Percentiles rank a stretch among this genome's conserved stretches.
Conservation (phyloP, 2,797 vertebrate species). For the Mus minutoides region DNA sequence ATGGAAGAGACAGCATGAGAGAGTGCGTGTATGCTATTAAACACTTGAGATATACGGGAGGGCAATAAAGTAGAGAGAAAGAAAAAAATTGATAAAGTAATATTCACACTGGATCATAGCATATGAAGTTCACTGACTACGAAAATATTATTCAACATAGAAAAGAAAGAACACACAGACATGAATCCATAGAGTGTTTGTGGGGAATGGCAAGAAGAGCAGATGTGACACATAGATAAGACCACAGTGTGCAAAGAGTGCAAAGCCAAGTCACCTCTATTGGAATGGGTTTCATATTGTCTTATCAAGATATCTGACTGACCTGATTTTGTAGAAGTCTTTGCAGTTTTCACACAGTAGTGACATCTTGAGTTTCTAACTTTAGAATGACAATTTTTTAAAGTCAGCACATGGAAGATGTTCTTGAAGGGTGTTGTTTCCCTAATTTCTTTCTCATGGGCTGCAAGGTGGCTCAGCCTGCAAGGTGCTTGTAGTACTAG, state of each 20-base stretch:
- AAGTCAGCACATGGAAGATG: constrained; percentile 1
- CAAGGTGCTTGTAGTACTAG: background rate
- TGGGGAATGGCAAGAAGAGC: background rate
- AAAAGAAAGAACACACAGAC: background rate
- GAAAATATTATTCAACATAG: background rate
- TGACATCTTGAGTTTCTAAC: background rate
- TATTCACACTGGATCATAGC: background rate
- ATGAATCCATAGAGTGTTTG: background rate
- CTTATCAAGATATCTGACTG: background rate
- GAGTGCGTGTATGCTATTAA: background rate
- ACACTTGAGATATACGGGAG: background rate
- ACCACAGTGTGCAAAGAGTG: background rate
- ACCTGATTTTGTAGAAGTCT: background rate
- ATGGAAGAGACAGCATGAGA: background rate
- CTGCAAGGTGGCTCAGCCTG: background rate
- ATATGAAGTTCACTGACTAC: background rate
- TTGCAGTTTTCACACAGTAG: background rate
- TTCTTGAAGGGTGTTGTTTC: no score
- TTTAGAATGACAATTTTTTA: background rate
- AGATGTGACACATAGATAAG: background rate
- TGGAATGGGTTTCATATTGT: background rate
- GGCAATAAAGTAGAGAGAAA: background rate
- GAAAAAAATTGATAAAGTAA: background rate
- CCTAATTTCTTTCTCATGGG: no score
- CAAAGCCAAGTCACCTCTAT: background rate